Conservation (phyloP, 2,797 vertebrate species). For the Eutrigla gurnardus region DNA sequence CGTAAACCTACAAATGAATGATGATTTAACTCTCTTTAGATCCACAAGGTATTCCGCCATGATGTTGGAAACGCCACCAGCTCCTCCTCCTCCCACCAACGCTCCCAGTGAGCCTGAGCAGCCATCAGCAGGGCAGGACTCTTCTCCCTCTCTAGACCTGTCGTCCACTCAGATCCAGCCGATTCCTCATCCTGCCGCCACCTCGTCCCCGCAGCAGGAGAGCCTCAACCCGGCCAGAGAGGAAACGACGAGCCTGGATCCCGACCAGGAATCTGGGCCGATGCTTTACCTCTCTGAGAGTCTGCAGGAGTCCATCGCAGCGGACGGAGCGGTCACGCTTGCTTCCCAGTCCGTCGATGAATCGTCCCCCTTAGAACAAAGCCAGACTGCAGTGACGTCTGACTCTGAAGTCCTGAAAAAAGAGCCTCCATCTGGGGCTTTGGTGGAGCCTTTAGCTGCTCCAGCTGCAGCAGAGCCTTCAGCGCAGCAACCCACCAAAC, state of each 20-base stretch:
- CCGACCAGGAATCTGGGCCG: conserved; percentile 55
- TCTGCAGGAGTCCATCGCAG: conserved; percentile 47
- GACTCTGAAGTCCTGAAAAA: conserved; percentile 15
- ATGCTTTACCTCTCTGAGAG: conserved; percentile 71
- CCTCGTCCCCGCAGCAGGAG: conserved; percentile 70
- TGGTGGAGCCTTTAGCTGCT: conserved; percentile 12
- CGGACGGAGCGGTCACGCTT: conserved; percentile 29
- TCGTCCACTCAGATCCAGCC: conserved; percentile 46
- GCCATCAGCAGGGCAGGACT: conserved; percentile 46
- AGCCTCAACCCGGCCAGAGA: conserved; percentile 14
- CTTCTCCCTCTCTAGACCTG: conserved; percentile 37
- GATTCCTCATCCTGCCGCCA: conserved; percentile 54
- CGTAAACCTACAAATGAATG: background rate
- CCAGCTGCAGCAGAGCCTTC: conserved; percentile 22
- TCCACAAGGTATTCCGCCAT: conserved; percentile 88
- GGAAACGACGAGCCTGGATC: background rate
- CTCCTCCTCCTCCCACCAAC: conserved; percentile 44
- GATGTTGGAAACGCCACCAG: conserved; percentile 71
- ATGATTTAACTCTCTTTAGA: conserved; percentile 52
- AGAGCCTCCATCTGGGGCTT: conserved; percentile 1
- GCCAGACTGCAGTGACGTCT: background rate
- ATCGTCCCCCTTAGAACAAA: background rate
- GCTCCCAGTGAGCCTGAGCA: conserved; percentile 44
- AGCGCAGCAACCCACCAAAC: conserved; percentile 62
- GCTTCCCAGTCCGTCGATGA: conserved; percentile 11